A percentile compares a stretch with the other conserved stretches of the same genome.
These are phyloP conservation scores for Coryphaenoides rupestris DNA, from an alignment of 2,113 vertebrate genomes.

Conservation along the genomic window DNA sequence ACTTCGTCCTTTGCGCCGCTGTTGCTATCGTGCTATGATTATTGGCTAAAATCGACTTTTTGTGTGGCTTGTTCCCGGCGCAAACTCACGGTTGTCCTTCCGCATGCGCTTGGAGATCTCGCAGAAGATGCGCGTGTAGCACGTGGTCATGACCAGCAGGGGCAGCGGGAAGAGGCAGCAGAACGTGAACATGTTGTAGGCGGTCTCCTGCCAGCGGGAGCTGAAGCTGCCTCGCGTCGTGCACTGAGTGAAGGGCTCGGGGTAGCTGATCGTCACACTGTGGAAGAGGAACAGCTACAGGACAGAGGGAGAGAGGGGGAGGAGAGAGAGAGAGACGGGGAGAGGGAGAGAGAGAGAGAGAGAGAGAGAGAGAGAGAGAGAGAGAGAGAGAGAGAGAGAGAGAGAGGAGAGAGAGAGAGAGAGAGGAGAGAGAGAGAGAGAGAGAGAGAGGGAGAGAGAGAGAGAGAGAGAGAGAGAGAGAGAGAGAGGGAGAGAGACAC, in stretches of 20 bases:
- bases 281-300: conserved; percentile 71
- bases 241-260: conserved; percentile 74
- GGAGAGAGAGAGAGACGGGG: not conserved
- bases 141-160: conserved; percentile 74
- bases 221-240: conserved; percentile 69
- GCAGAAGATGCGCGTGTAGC: conserved; percentile 72
- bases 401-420: no score
- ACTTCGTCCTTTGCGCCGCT: no score
- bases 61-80: not conserved
- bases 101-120: conserved; percentile 73
- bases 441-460: no score
- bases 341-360: not conserved
- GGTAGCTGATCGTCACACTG: conserved; percentile 67
- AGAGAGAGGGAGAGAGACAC: no score
- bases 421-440: no score
- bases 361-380: no score
- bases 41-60: no score
- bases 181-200: conserved; percentile 80
- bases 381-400: no score
- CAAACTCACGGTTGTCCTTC: conserved; percentile 60
- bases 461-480: no score
- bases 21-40: no score
- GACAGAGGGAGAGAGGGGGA: not conserved
- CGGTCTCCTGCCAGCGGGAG: conserved; percentile 69
- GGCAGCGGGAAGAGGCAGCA: conserved; percentile 73